Base-by-base conservation (phyloP, 2,113 vertebrate genomes). In the Mohoua ochrocephala region DNA sequence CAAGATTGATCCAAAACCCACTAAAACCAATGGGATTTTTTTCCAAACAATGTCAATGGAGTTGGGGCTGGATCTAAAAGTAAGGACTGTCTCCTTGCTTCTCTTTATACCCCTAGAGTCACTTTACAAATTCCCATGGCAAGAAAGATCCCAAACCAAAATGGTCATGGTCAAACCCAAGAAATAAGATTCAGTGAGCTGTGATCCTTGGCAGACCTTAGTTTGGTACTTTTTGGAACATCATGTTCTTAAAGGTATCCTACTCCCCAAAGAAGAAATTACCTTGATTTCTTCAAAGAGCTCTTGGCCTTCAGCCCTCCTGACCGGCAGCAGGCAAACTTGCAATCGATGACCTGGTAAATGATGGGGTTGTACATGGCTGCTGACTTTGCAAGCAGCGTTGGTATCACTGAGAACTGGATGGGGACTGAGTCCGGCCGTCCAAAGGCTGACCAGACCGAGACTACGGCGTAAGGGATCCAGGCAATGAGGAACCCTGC, bases 311-410 rank as follows among this genome's bases (percentile, higher is more conserved):
- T 98, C 89, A 97, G 71, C 53, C 98, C 97, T 74, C 92, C 80
- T 9, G 92, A 59, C 10, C 94, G 97, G n/a, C 97, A 97, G 56
- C 98, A 99, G 74, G 98, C 90, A 54, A 98, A 97, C 92, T 98
- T 99, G 83, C 98, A 98, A 21, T 99, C 98, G 10, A 99, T 98
- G 42, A 99, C 97, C 96, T 99, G 99, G 97, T 99, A 99, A 89
- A 99, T 99, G 91, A 99, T 99, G 12, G 99, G 99, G 96, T 99
- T 99, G 97, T 99, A 99, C 99, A 99, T 99, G 31, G 99, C 98
- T 20, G 99, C 98, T 11, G 99, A 99, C 95, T 99, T 99, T 49
- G 99, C 99, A 30, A 99, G 98, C 65, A 99, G 89, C 0, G 99
- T 99, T 22, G 99, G 99, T 41, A 99, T 70, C 81, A 99, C 99